These are phyloP conservation scores for Caenorhabditis sp. DNA, from an alignment of 2,888 invertebrate species.

Conservation along the genomic window DNA sequence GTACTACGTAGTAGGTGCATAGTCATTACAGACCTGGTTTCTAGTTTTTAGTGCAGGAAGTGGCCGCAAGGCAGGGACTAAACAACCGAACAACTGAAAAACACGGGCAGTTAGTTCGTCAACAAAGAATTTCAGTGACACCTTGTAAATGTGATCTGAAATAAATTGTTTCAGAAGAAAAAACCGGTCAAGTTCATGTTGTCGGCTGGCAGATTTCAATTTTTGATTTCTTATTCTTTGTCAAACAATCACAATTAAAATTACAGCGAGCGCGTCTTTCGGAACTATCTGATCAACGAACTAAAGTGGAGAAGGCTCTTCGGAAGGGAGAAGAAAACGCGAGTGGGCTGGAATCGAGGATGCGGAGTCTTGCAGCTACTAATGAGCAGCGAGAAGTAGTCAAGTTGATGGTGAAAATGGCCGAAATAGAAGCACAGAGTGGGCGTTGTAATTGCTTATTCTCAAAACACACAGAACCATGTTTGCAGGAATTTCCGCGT, in stretches of 20 bases:
- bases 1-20: slow-evolving; percentile 15
- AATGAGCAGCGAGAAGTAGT: slow-evolving; percentile 94
- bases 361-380: slow-evolving; percentile 82
- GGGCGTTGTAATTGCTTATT: slow-evolving; percentile 78
- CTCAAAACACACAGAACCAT: background rate
- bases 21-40: background rate
- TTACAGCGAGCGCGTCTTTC: slow-evolving; percentile 67
- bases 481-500: slow-evolving; percentile 78
- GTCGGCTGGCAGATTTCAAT: background rate
- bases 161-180: slow-evolving; percentile 21
- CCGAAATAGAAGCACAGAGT: slow-evolving; percentile 95
- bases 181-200: slow-evolving; percentile 26
- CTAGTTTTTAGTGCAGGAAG: slow-evolving; percentile 26
- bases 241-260: no score
- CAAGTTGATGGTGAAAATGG: slow-evolving; percentile 92
- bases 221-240: slow-evolving; percentile 2
- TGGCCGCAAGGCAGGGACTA: background rate
- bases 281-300: slow-evolving; percentile 73
- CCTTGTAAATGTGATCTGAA: slow-evolving; percentile 34
- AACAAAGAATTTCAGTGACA: slow-evolving; percentile 44
- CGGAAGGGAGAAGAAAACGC: slow-evolving; percentile 71
- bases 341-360: slow-evolving; percentile 69
- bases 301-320: slow-evolving; percentile 78
- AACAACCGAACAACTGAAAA: no score
- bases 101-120: background rate